A percentile compares a stretch with the other conserved stretches of the same genome.
Evolutionary conservation across 2,888 invertebrate genomes (phyloP).

Genomic region (Ctena decussata): DNA sequence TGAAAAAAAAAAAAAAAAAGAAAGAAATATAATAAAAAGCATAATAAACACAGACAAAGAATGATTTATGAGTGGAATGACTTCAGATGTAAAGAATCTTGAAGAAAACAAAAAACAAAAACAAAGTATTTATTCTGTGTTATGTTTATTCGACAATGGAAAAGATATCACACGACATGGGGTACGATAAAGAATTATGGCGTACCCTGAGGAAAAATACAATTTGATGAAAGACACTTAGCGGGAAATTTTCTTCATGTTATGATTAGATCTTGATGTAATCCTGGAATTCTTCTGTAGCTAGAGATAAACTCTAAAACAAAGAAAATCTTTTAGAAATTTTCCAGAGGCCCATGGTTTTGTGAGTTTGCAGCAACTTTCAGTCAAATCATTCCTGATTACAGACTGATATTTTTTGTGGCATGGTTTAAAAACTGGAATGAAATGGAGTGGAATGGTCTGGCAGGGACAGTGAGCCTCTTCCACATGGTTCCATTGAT

Average conservation of each 20-base stretch:
- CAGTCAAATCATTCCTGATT: too few species aligned
- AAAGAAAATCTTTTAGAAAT: background rate
- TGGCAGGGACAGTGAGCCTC: too few species aligned
- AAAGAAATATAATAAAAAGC: too few species aligned
- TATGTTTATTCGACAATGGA: constrained; percentile 10
- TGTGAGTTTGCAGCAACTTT: too few species aligned
- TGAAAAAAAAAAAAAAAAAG: too few species aligned
- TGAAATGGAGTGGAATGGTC: too few species aligned
- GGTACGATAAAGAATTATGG: background rate
- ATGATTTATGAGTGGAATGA: background rate
- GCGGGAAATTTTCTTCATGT: background rate
- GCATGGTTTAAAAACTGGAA: too few species aligned
- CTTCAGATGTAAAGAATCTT: background rate
- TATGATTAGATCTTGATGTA: constrained; percentile 5
- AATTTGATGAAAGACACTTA: constrained; percentile 4
- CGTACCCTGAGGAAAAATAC: background rate
- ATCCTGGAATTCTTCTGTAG: background rate
- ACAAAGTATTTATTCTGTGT: constrained; percentile 1
- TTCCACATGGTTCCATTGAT: too few species aligned
- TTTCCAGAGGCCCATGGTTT: background rate
- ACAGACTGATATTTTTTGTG: too few species aligned
- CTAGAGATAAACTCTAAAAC: background rate
- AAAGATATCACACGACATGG: background rate
- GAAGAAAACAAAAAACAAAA: background rate
- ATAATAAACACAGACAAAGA: background rate